phyloP scores from a whole-genome alignment of 2,888 invertebrate genomes.

The Trachelus iudaicus region DNA sequence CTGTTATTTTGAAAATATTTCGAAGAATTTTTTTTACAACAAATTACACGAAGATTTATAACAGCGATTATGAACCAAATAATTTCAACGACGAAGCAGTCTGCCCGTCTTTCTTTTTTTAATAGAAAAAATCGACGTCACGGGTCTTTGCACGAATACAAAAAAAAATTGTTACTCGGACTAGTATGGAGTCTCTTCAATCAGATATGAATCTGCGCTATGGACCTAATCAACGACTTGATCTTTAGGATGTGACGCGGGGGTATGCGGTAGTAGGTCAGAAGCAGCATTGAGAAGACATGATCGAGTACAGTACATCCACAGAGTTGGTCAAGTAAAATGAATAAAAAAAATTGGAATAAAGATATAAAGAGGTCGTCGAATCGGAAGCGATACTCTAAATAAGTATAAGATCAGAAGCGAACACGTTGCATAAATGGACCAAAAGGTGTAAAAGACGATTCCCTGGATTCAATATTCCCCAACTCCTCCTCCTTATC shows the following conservation, averaged over 20 bases:
- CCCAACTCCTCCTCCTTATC: not conserved
- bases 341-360: slow-evolving; percentile 45
- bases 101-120: no score
- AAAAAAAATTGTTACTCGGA: not conserved
- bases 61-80: not conserved
- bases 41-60: not conserved
- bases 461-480: not conserved
- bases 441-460: not conserved
- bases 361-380: slow-evolving; percentile 17
- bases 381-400: not conserved
- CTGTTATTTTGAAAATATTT: not conserved
- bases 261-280: not conserved
- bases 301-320: no score
- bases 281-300: not conserved
- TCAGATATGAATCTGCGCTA: not conserved
- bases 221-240: not conserved
- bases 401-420: not conserved
- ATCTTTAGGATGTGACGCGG: not conserved
- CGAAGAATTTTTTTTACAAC: not conserved
- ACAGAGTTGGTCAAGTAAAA: slow-evolving; percentile 19
- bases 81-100: no score
- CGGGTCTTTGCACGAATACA: not conserved
- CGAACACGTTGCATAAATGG: slow-evolving; percentile 13
- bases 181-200: not conserved
- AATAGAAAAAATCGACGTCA: no score